Percentiles rank a stretch among this genome's conserved stretches.
Evolutionary conservation across 2,888 invertebrate genomes (phyloP).

Genomic region (Leistus spinibarbis): DNA sequence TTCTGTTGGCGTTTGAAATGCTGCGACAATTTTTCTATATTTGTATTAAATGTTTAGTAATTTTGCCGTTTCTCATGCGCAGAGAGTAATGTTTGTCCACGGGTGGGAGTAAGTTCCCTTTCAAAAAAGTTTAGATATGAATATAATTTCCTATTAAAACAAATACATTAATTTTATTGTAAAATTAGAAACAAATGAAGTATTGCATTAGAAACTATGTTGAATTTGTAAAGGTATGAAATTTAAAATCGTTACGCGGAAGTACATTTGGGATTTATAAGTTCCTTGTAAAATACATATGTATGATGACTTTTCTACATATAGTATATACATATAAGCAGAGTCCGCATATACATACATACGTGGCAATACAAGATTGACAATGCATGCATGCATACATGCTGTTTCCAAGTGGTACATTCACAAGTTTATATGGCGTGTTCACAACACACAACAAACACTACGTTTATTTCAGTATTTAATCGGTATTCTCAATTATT

Average conservation of each 20-base stretch:
- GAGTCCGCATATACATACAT: background rate
- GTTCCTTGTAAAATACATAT: constrained; percentile 2
- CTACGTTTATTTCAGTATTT: background rate
- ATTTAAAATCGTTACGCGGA: background rate
- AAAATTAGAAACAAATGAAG: background rate
- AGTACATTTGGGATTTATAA: background rate
- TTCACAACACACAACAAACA: background rate
- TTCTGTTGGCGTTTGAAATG: too few species aligned
- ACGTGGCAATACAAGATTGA: background rate
- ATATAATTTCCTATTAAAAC: background rate
- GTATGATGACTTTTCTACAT: background rate
- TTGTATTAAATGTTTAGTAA: too few species aligned
- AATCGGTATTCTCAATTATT: background rate
- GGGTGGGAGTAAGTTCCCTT: too few species aligned
- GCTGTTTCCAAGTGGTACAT: background rate
- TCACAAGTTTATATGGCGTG: background rate
- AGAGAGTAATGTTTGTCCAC: too few species aligned
- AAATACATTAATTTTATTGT: background rate
- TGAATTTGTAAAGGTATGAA: background rate
- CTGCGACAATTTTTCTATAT: too few species aligned
- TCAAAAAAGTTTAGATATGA: too few species aligned
- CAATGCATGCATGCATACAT: background rate
- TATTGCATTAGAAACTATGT: background rate
- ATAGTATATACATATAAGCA: background rate
- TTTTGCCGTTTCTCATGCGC: too few species aligned